Evolutionary conservation across 2,888 invertebrate species (phyloP), one percentile per base, ranked within the genome.

Genomic region (Drosophila monieri): DNA sequence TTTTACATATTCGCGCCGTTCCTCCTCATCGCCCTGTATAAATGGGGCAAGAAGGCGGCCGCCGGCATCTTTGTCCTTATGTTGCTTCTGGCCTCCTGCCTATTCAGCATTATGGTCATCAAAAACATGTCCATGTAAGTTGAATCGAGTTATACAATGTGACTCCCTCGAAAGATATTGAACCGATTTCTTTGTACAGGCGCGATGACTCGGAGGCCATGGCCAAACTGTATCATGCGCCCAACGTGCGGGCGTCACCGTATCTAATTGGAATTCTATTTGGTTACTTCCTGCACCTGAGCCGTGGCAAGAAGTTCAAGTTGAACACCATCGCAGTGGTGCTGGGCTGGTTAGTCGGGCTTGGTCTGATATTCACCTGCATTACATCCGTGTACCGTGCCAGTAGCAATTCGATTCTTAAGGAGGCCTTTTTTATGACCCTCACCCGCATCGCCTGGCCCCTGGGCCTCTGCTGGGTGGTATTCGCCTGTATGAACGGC

Each of bases 1-100:
- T 86, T 93, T 18, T 93, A 92, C 74, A 86, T 93, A 55, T 60
- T 93, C n/a, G 92, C 93, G 1, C 93, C 93, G 0, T 55, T 93
- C 4, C 77, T 93, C 5, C 81, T 94, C 21, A 90, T 91, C 58
- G 90, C 92, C 0, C 77, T 93, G 12, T 91, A 90, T 73, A 86
- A 78, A 43, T 90, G 89, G 90, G 81, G 84, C 18, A 76, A 64
- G 5, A 81, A 80, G 18, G 88, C 80, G 21, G 57, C 56, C 0
- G 74, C 73, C 0, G 76, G 65, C 3, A 70, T 89, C n/a, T 27
- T 84, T 0, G 1, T 83, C 12, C 46, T 90, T 0, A 73, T 86
- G 18, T 6, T 84, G 1, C 56, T 89, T n/a, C 71, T 90, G 21
- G 78, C 84, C n/a, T 78, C 77, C 4, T 89, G 85, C 15, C 64